Conservation (phyloP, 2,797 vertebrate genomes). For the Pantherophis vulpinus region DNA sequence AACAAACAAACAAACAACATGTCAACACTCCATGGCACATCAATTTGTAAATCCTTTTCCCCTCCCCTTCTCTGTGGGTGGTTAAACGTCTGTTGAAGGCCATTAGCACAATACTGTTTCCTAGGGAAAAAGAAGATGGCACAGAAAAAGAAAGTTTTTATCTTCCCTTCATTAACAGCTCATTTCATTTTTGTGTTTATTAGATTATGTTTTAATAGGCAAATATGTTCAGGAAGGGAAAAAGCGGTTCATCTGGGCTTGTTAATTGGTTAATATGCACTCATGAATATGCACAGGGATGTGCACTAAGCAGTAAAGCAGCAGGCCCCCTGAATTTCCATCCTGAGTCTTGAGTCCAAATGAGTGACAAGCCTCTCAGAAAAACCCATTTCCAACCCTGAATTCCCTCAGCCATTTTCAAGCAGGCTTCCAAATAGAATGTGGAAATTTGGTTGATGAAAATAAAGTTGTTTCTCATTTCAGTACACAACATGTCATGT, state of each 20-base stretch:
- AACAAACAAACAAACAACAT: slow-evolving; percentile 32
- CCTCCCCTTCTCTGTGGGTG: slow-evolving; percentile 47
- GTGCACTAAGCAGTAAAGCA: slow-evolving; percentile 28
- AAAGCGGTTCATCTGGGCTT: slow-evolving; percentile 49
- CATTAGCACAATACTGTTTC: slow-evolving; percentile 40
- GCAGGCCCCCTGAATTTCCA: slow-evolving; percentile 10
- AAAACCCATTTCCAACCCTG: slow-evolving; percentile 44
- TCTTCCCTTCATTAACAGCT: slow-evolving; percentile 31
- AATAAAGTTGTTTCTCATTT: background rate
- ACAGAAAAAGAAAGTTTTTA: slow-evolving; percentile 18
- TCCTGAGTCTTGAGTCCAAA: slow-evolving; percentile 35
- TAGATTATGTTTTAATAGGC: slow-evolving; percentile 45
- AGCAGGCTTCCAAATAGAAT: slow-evolving; percentile 15
- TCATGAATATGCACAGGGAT: slow-evolving; percentile 28
- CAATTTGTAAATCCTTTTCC: slow-evolving; percentile 60
- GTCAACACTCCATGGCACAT: slow-evolving; percentile 33
- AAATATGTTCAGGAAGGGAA: slow-evolving; percentile 30
- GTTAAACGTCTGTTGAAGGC: slow-evolving; percentile 62
- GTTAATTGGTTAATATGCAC: slow-evolving; percentile 44
- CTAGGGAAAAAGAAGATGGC: slow-evolving; percentile 11
- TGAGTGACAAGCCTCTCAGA: slow-evolving; percentile 43
- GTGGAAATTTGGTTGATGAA: slow-evolving; percentile 34
- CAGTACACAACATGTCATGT: background rate
- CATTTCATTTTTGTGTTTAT: slow-evolving; percentile 35
- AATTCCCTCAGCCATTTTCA: slow-evolving; percentile 41